Conservation (phyloP, 2,797 vertebrate species). For the Spinus pinus region DNA sequence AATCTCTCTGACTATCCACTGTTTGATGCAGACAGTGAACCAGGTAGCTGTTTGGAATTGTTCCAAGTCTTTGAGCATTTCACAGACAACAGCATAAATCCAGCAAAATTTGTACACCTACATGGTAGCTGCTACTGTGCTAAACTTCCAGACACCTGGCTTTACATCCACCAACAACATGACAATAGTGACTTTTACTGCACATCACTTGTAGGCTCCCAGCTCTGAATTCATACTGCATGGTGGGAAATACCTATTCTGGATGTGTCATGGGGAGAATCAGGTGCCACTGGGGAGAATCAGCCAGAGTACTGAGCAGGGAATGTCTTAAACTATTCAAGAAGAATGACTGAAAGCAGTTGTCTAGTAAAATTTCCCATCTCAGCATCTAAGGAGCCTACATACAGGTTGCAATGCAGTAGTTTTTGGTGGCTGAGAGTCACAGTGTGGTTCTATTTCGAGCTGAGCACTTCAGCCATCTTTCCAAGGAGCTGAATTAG, state of each 20-base stretch:
- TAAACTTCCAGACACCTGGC: neutral
- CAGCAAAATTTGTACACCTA: neutral
- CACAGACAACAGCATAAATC: neutral
- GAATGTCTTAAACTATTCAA: neutral
- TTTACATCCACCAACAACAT: neutral
- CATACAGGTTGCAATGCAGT: neutral
- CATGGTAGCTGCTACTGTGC: neutral
- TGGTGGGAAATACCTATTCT: neutral
- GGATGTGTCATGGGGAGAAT: neutral
- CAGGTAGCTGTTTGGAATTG: neutral
- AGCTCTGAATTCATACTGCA: neutral
- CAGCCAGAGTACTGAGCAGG: neutral
- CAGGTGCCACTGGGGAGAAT: neutral
- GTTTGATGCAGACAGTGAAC: neutral
- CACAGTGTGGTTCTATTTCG: rapidly evolving
- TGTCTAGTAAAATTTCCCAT: neutral
- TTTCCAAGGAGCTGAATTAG: neutral
- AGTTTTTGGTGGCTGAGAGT: neutral
- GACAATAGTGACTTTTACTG: neutral
- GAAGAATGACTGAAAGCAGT: neutral
- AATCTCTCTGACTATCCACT: neutral
- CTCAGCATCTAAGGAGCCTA: neutral
- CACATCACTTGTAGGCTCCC: neutral
- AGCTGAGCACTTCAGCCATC: neutral
- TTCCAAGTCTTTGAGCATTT: neutral